Evolutionary conservation across 2,113 vertebrate species (phyloP).

Genomic region (Toxotes jaculatrix): DNA sequence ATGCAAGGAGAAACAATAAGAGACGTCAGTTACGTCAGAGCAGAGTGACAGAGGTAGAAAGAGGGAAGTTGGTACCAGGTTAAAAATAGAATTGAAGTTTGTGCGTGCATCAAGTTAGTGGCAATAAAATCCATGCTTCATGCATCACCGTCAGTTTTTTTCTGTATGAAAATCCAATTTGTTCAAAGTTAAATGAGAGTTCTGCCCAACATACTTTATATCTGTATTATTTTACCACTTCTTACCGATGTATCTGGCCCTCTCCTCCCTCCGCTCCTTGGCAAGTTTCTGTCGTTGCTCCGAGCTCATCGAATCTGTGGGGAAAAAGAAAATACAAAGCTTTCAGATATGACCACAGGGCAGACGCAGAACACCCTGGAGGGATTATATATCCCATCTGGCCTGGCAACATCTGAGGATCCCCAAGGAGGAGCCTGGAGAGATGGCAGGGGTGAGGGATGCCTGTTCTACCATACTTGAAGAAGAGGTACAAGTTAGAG

Average conservation of each 20-base stretch:
- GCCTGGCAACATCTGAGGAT: neutral
- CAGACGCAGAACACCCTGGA: neutral
- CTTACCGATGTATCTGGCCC: constrained; percentile 95
- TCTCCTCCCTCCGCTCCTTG: constrained; percentile 92
- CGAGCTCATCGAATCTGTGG: constrained; percentile 91
- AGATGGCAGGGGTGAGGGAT: neutral
- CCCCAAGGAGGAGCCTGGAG: neutral
- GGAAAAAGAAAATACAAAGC: neutral
- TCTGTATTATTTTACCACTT: neutral
- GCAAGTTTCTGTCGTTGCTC: constrained; percentile 94
- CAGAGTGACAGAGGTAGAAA: constrained; percentile 24
- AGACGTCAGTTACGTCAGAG: constrained; percentile 65
- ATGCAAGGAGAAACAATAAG: constrained; percentile 74
- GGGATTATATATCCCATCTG: neutral
- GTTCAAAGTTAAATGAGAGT: neutral
- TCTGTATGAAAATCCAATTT: neutral
- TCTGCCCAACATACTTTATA: neutral
- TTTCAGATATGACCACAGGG: neutral
- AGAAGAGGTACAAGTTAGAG: too few species aligned
- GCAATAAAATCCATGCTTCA: constrained; percentile 17
- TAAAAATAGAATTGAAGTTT: neutral
- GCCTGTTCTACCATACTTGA: too few species aligned
- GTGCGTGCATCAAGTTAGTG: constrained; percentile 20
- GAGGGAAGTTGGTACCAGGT: constrained; percentile 17
- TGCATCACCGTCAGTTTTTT: constrained; percentile 7